Conservation (phyloP, 2,797 vertebrate species). For the Lepus oiostolus region DNA sequence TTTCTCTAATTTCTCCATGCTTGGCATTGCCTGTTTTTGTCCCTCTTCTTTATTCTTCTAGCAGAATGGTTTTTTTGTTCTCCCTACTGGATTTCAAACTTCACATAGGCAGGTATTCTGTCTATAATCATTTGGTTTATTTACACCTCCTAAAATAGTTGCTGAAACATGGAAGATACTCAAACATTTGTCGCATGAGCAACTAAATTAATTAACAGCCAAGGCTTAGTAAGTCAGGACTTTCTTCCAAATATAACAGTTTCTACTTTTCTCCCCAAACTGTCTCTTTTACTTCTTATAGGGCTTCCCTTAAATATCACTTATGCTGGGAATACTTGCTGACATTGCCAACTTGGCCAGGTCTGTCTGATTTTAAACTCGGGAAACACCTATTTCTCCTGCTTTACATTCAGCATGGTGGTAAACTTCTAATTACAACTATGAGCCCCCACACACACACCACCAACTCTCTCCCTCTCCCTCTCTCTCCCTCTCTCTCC, state of each 20-base stretch:
- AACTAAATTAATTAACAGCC: not conserved
- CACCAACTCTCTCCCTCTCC: no score
- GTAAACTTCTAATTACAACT: not conserved
- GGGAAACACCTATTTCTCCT: not conserved
- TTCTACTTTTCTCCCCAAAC: not conserved
- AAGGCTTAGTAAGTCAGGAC: not conserved
- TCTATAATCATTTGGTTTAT: not conserved
- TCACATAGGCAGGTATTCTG: not conserved
- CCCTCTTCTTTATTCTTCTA: not conserved
- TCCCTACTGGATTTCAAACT: not conserved
- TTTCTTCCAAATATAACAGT: not conserved
- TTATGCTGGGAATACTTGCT: not conserved
- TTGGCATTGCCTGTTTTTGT: not conserved
- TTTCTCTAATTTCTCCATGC: not conserved
- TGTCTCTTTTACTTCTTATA: not conserved
- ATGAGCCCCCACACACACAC: not conserved
- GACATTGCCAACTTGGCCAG: not conserved
- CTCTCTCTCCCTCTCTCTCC: no score
- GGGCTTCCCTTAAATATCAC: not conserved
- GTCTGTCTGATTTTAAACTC: not conserved
- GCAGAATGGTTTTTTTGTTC: not conserved
- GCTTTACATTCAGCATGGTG: not conserved
- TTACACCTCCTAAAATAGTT: not conserved
- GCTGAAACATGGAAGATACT: not conserved
- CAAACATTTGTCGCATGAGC: not conserved